Conservation (phyloP, 1,140 invertebrate species). For the Brachionus paranguensis region DNA sequence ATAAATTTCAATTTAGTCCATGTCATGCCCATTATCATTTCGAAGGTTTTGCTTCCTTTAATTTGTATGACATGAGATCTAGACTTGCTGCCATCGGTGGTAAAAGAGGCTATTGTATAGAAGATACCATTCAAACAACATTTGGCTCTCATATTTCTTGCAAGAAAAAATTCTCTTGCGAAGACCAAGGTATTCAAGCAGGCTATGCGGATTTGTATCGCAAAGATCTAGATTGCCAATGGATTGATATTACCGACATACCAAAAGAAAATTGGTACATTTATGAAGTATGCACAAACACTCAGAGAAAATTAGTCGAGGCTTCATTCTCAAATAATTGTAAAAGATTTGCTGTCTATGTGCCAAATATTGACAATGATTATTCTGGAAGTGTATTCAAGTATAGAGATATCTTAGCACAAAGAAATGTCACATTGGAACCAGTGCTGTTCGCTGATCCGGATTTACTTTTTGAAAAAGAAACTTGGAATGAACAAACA, state of each 20-base stretch:
- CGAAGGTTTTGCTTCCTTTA: neutral
- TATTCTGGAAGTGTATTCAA: neutral
- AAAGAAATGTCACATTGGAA: neutral
- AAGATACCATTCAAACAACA: neutral
- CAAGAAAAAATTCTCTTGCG: neutral
- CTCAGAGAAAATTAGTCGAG: neutral
- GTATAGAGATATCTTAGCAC: neutral
- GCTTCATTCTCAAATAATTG: neutral
- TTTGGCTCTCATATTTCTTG: neutral
- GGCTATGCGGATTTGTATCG: neutral
- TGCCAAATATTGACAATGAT: neutral
- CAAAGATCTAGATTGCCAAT: neutral
- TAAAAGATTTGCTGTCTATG: neutral
- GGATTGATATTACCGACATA: neutral
- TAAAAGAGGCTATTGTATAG: neutral
- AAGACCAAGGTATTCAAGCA: neutral
- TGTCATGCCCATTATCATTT: neutral
- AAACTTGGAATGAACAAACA: neutral
- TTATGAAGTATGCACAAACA: neutral
- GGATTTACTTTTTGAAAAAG: neutral
- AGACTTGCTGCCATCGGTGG: neutral
- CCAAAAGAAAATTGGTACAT: constrained; percentile 8
- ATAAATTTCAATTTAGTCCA: neutral
- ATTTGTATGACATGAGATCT: neutral
- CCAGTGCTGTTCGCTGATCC: neutral